These are phyloP conservation scores for Mugil cephalus DNA, from an alignment of 2,113 vertebrate genomes.

Conservation along the genomic window DNA sequence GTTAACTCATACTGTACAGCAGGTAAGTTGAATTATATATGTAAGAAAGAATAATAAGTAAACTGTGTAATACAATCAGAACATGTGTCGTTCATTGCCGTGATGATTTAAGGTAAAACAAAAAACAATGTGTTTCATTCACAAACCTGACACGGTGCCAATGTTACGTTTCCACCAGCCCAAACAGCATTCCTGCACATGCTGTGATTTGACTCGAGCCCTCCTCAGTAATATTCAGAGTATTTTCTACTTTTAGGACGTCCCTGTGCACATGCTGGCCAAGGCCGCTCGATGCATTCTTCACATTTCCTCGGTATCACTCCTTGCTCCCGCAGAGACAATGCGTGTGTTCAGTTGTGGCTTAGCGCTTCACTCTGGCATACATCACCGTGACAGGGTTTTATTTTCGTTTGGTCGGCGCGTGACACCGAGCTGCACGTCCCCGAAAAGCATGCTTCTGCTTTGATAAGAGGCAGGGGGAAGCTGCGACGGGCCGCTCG, in stretches of 20 bases:
- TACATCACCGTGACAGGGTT: slow-evolving; percentile 47
- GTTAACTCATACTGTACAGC: neutral
- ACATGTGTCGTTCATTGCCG: neutral
- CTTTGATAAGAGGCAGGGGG: slow-evolving; percentile 39
- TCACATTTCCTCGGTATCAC: slow-evolving; percentile 67
- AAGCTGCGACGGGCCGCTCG: too few species aligned
- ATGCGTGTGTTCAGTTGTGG: slow-evolving; percentile 17
- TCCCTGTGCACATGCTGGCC: slow-evolving; percentile 45
- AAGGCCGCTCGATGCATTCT: slow-evolving; percentile 72
- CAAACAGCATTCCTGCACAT: slow-evolving; percentile 38
- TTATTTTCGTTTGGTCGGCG: slow-evolving; percentile 53
- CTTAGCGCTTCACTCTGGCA: slow-evolving; percentile 35
- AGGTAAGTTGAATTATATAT: neutral
- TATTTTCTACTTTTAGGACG: slow-evolving; percentile 52
- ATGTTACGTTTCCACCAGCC: slow-evolving; percentile 9
- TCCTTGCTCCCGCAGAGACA: slow-evolving; percentile 39
- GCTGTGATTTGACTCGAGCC: slow-evolving; percentile 32
- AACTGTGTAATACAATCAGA: neutral
- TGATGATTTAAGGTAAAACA: slow-evolving; percentile 8
- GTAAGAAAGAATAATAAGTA: neutral
- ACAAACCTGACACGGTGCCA: slow-evolving; percentile 16
- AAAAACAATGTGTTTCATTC: neutral
- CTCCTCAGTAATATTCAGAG: slow-evolving; percentile 20
- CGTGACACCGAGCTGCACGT: slow-evolving; percentile 45
- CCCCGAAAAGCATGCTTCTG: slow-evolving; percentile 15